Evolutionary conservation across 2,888 invertebrate species (phyloP).

Genomic region (Calameuta idolon): DNA sequence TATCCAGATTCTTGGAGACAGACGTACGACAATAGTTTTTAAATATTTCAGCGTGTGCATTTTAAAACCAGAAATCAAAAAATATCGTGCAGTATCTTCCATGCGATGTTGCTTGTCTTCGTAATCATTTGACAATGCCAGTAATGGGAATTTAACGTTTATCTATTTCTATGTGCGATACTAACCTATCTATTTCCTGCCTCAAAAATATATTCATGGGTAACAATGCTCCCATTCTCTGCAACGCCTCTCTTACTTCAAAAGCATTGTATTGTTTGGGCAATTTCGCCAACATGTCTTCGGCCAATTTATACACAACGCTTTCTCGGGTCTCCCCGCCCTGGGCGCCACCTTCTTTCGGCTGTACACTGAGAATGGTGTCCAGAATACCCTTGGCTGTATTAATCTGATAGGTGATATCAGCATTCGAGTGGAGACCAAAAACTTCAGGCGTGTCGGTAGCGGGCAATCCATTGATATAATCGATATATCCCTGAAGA

Average conservation of each 20-base stretch:
- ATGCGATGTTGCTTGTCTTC: too few species aligned
- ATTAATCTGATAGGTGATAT: conserved; percentile 97
- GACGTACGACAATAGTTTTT: too few species aligned
- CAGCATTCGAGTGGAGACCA: conserved; percentile 96
- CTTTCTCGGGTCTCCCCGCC: conserved; percentile 94
- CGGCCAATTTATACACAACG: conserved; percentile 90
- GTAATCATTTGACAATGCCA: not conserved
- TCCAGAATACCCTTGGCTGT: conserved; percentile 94
- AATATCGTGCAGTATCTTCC: too few species aligned
- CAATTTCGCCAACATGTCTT: conserved; percentile 90
- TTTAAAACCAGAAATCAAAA: too few species aligned
- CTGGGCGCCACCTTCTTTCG: conserved; percentile 91
- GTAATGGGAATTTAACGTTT: not conserved
- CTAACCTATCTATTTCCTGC: conserved; percentile 73
- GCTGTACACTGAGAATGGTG: conserved; percentile 96
- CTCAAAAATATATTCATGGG: conserved; percentile 96
- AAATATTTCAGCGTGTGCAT: too few species aligned
- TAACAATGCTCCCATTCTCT: conserved; percentile 90
- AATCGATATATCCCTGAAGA: conserved; percentile 84
- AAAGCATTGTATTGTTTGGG: conserved; percentile 89
- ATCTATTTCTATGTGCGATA: not conserved
- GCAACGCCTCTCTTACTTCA: conserved; percentile 90
- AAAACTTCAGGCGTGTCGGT: conserved; percentile 96
- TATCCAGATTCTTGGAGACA: too few species aligned
- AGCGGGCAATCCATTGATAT: conserved; percentile 85